These are phyloP conservation scores for Heliconius aoede DNA, from an alignment of 2,888 invertebrate species.

Conservation along the genomic window DNA sequence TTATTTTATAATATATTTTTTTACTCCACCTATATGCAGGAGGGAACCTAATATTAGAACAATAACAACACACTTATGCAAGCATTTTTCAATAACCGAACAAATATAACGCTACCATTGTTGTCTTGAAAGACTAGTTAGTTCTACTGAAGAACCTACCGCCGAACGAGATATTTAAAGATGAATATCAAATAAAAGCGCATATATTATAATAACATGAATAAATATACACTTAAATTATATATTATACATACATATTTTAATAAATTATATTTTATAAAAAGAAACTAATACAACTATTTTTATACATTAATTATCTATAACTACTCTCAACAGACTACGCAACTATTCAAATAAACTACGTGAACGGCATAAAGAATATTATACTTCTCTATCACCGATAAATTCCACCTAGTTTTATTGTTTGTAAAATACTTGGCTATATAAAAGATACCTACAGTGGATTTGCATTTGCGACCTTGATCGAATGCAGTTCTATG, in stretches of 20 bases:
- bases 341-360: background rate
- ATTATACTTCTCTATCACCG: no score
- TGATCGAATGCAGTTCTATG: constrained; percentile 58
- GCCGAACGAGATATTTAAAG: background rate
- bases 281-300: background rate
- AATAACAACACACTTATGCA: background rate
- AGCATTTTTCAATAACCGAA: background rate
- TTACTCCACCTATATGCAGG: no score
- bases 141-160: no score
- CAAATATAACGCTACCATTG: background rate
- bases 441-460: constrained; percentile 23
- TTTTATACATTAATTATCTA: background rate
- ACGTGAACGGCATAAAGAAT: background rate
- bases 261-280: background rate
- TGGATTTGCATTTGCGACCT: constrained; percentile 52
- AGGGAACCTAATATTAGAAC: no score
- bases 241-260: background rate
- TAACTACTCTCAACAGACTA: background rate
- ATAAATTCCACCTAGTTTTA: constrained; percentile 16
- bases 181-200: background rate
- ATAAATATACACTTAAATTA: no score
- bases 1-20: no score
- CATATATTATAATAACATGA: background rate
- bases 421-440: constrained; percentile 26
- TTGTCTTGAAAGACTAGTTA: no score